Base-by-base conservation (phyloP, 1,140 invertebrate species). In the Phenacoccus solenopsis region DNA sequence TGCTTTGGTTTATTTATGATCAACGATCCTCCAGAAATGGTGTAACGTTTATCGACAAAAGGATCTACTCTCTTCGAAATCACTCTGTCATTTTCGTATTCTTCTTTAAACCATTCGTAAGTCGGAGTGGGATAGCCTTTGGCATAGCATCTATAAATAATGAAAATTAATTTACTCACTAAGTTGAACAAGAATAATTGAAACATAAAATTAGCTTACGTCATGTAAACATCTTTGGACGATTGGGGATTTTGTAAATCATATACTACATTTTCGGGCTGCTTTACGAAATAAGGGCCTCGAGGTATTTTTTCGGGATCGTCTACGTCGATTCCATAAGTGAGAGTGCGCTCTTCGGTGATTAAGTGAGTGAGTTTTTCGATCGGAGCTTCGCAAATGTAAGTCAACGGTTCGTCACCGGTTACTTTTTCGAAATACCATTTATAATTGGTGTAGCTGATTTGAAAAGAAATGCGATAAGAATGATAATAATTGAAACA, bases 41-140 rank as follows among this genome's bases (percentile, higher is more conserved):
- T 96, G 76, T 90, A 93, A 68, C 90, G 84, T 20, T 76, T 75
- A 77, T 94, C 86, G 24, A 72, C 72, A 61, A 96, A 75, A 0
- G 90, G 91, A 80, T 96, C 86, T 73, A 96, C 91, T 77, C 82
- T 82, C 35, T 78, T 82, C 13, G 85, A 85, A 71, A 88, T 79
- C 1, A 91, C 76, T 28, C 82, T 82, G 76, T 92, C 89, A 75
- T 91, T 88, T 75, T 88, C 84, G 79, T 91, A 94, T 73, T 90
- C 86, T 82, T 96, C 93, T 75, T 88, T 87, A 76, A 86, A 97
- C 94, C 94, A 98, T 76, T 89, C 84, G 78, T 98, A 98, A 5
- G 86, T 88, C 0, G 94, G 92, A 13, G 90, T 84, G 1, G 96
- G 95, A 80, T 90, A 96, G 1, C 92, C 94, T 67, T 87, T 88